A percentile compares a stretch with the other conserved stretches of the same genome.
Evolutionary conservation across 2,113 vertebrate genomes (phyloP).

Genomic region (Nesogale talazaci): DNA sequence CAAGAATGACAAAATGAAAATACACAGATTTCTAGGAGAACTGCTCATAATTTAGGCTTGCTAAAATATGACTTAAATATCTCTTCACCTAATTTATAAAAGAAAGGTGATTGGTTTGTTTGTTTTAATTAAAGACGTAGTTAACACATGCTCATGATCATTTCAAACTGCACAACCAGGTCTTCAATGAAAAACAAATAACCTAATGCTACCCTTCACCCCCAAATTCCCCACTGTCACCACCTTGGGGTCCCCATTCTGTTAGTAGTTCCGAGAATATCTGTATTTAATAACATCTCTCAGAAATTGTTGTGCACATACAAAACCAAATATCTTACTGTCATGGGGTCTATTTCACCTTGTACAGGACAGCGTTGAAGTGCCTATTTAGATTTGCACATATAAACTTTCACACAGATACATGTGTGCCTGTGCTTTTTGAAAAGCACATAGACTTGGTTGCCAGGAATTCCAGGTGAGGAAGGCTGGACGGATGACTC

Average conservation of each 20-base stretch:
- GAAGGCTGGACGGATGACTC: background rate
- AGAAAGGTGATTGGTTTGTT: too few relatives aligned
- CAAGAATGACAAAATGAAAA: background rate
- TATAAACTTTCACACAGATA: too few relatives aligned
- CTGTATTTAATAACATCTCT: background rate
- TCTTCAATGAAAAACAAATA: constrained; percentile 34
- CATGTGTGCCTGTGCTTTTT: background rate
- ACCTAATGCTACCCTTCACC: background rate
- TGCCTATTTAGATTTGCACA: too few relatives aligned
- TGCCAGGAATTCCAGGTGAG: background rate
- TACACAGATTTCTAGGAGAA: background rate
- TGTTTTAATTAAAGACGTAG: background rate
- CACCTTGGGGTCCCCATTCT: background rate
- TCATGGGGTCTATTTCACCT: background rate
- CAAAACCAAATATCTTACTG: background rate
- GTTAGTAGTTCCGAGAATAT: background rate
- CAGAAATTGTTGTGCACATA: background rate
- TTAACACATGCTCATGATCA: background rate
- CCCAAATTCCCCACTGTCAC: background rate
- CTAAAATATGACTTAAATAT: constrained; percentile 33
- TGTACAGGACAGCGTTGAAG: too few relatives aligned
- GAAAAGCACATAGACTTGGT: background rate
- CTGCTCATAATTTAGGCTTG: background rate
- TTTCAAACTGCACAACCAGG: constrained; percentile 12
- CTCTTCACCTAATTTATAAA: too few relatives aligned